Percentiles rank a stretch among this genome's conserved stretches.
Conservation (phyloP, 2,888 invertebrate species). For the Caenorhabditis zanzibari region DNA sequence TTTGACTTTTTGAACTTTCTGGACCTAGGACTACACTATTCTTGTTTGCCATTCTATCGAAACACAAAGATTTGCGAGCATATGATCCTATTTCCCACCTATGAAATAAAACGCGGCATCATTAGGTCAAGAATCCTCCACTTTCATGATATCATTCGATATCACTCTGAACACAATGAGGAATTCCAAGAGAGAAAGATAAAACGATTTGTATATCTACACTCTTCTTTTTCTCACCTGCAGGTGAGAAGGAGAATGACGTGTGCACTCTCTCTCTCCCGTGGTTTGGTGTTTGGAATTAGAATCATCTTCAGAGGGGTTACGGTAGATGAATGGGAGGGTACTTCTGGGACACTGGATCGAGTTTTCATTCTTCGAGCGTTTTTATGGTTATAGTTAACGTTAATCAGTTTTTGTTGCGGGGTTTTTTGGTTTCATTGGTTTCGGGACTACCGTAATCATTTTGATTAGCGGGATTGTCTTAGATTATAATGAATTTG, state of each 20-base stretch:
- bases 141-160: slow-evolving; percentile 23
- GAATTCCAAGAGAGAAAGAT: slow-evolving; percentile 1
- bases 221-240: not conserved
- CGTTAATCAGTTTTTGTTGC: not conserved
- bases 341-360: not conserved
- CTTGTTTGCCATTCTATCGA: not conserved
- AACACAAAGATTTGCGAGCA: slow-evolving; percentile 13
- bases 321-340: not conserved
- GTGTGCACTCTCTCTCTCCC: not conserved
- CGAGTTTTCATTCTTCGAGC: not conserved
- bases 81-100: not conserved
- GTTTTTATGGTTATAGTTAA: slow-evolving; percentile 6
- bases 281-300: slow-evolving; percentile 1
- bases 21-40: too few relatives aligned
- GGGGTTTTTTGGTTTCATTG: not conserved
- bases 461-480: not conserved
- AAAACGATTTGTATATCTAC: slow-evolving; percentile 4
- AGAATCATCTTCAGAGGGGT: too few relatives aligned
- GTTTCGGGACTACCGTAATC: not conserved
- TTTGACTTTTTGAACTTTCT: too few relatives aligned
- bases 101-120: slow-evolving; percentile 10
- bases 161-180: slow-evolving; percentile 4
- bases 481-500: not conserved
- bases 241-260: slow-evolving; percentile 1
- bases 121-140: slow-evolving; percentile 33